Percentiles rank a stretch among this genome's conserved stretches.
phyloP scores from a whole-genome alignment of 2,113 vertebrate species.

The Neofelis nebulosa region DNA sequence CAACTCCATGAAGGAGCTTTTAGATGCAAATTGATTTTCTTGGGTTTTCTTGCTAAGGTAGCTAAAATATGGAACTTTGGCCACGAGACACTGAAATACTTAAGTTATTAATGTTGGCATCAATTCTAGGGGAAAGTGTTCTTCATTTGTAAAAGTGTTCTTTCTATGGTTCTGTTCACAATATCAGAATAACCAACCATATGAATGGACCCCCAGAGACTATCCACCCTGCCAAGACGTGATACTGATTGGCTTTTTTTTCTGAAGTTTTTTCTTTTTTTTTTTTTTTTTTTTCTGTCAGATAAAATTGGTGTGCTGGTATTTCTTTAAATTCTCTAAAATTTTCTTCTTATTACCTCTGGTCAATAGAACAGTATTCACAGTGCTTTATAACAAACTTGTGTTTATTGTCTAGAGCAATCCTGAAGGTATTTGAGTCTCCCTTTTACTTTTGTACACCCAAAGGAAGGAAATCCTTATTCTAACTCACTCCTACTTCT shows the following conservation, averaged over 20 bases:
- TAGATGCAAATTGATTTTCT: constrained; percentile 84
- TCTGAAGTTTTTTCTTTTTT: not conserved
- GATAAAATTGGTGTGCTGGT: not conserved
- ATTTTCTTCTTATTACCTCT: not conserved
- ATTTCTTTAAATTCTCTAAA: not conserved
- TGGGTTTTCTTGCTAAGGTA: constrained; percentile 82
- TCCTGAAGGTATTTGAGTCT: not conserved
- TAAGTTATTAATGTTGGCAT: constrained; percentile 74
- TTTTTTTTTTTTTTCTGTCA: not conserved
- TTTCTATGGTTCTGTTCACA: constrained; percentile 62
- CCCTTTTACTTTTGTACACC: not conserved
- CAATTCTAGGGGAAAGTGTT: constrained; percentile 48
- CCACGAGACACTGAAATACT: constrained; percentile 70
- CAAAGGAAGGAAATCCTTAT: not conserved
- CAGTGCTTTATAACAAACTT: not conserved
- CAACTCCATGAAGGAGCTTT: constrained; percentile 82
- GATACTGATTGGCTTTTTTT: not conserved
- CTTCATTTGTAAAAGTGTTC: constrained; percentile 64
- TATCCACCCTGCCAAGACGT: not conserved
- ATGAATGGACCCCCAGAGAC: not conserved
- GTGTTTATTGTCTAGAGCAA: not conserved
- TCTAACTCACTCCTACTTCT: not conserved
- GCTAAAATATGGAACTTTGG: constrained; percentile 80
- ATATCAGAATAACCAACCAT: constrained; percentile 31
- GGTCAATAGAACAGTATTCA: not conserved